Evolutionary conservation across 2,888 invertebrate genomes (phyloP).

Genomic region (Epinotia brunnichana): DNA sequence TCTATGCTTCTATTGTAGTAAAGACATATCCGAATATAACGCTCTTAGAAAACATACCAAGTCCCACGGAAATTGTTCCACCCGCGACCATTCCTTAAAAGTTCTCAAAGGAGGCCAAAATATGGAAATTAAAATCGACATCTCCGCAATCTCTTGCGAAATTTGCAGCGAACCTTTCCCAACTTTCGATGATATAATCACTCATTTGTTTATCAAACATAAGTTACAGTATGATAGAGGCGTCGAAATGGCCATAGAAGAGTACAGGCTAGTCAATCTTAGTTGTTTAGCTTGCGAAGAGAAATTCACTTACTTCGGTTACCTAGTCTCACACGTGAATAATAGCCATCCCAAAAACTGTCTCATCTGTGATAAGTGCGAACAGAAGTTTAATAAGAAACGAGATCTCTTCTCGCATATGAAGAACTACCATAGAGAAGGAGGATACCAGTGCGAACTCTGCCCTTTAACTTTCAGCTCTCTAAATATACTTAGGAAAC

Average conservation of each 20-base stretch:
- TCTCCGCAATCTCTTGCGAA: slow-evolving; percentile 69
- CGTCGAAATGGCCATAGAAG: slow-evolving; percentile 76
- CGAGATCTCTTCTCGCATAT: slow-evolving; percentile 76
- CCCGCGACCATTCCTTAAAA: slow-evolving; percentile 72
- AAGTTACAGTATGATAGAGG: slow-evolving; percentile 67
- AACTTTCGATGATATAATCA: slow-evolving; percentile 60
- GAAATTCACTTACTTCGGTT: slow-evolving; percentile 74
- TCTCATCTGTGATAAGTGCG: slow-evolving; percentile 73
- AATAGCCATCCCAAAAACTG: slow-evolving; percentile 75
- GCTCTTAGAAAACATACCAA: slow-evolving; percentile 72
- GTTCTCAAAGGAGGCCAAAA: slow-evolving; percentile 75
- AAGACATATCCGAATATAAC: slow-evolving; percentile 65
- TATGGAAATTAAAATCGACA: slow-evolving; percentile 78
- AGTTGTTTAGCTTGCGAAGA: slow-evolving; percentile 68
- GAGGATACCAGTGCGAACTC: slow-evolving; percentile 72
- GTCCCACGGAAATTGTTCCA: slow-evolving; percentile 71
- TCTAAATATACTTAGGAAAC: slow-evolving; percentile 72
- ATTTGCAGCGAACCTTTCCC: slow-evolving; percentile 64
- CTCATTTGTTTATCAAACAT: slow-evolving; percentile 67
- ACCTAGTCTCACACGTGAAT: slow-evolving; percentile 75
- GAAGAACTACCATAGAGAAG: slow-evolving; percentile 78
- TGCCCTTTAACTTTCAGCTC: slow-evolving; percentile 72
- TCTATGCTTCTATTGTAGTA: slow-evolving; percentile 77
- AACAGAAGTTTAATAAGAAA: slow-evolving; percentile 76
- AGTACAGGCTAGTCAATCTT: slow-evolving; percentile 68